Percentiles rank a stretch among this genome's conserved stretches.
Evolutionary conservation across 2,113 vertebrate species (phyloP).

Genomic region (Accipiter cooperii): DNA sequence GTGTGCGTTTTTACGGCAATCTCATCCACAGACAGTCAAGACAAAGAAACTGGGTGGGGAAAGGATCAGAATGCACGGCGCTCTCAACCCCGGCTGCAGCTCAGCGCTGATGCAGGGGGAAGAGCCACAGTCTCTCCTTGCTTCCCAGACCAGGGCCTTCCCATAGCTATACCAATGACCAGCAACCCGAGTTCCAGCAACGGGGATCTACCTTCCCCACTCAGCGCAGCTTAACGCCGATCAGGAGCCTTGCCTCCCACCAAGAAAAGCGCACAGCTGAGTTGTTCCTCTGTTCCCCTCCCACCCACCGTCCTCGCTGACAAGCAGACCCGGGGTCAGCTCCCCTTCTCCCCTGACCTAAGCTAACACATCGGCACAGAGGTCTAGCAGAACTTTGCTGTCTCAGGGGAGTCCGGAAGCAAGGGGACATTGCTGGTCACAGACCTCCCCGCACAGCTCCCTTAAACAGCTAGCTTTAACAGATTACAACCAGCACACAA

Average conservation of each 20-base stretch:
- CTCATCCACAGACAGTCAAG: neutral
- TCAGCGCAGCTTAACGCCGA: neutral
- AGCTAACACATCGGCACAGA: fast-evolving
- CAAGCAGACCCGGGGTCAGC: neutral
- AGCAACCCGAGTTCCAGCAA: neutral
- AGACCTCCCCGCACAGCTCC: neutral
- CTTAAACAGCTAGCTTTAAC: no score
- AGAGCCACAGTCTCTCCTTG: neutral
- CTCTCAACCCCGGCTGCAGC: neutral
- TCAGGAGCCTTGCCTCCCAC: fast-evolving
- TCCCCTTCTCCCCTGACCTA: neutral
- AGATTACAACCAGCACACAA: neutral
- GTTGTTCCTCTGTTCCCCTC: neutral
- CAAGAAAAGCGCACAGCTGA: fast-evolving
- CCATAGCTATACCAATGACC: fast-evolving
- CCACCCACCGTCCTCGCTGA: neutral
- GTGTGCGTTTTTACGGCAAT: neutral
- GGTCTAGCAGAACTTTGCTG: no score
- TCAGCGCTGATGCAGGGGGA: neutral
- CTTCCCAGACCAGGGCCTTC: neutral
- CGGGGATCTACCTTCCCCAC: neutral
- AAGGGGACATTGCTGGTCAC: neutral
- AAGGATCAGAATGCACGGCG: neutral
- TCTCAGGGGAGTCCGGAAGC: neutral
- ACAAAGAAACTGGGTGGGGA: conserved; percentile 39